Conservation (phyloP, 2,113 vertebrate species). For the Solea senegalensis region DNA sequence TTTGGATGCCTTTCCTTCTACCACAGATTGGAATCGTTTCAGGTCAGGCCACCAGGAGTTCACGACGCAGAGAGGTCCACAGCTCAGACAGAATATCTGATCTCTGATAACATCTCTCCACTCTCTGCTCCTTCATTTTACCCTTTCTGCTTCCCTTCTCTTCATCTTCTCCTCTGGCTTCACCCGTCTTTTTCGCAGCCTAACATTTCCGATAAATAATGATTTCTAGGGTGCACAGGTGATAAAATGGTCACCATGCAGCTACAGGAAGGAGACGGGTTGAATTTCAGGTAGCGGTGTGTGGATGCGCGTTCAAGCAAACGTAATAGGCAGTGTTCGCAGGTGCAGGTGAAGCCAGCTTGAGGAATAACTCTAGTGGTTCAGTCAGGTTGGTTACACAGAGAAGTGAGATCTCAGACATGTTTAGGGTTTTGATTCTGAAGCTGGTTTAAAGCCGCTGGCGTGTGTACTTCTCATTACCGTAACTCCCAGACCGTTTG, state of each 20-base stretch:
- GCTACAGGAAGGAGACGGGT: constrained; percentile 22
- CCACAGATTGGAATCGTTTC: constrained; percentile 67
- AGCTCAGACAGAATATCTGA: constrained; percentile 68
- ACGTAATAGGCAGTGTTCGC: constrained; percentile 19
- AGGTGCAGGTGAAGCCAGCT: constrained; percentile 17
- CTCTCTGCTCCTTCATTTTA: constrained; percentile 63
- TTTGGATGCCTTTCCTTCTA: constrained; percentile 57
- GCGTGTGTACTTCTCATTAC: too few species aligned
- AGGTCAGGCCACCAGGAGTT: constrained; percentile 70
- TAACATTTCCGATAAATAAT: constrained; percentile 47
- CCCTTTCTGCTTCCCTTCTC: constrained; percentile 44
- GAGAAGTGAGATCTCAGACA: constrained; percentile 1
- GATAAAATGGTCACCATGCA: constrained; percentile 4
- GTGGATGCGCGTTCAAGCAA: constrained; percentile 31
- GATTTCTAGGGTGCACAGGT: constrained; percentile 31
- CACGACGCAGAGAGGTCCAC: constrained; percentile 54
- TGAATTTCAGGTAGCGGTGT: constrained; percentile 20
- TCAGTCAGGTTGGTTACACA: not conserved
- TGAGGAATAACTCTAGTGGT: constrained; percentile 11
- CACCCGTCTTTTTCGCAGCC: constrained; percentile 43
- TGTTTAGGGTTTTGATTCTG: constrained; percentile 2
- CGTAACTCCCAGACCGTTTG: too few species aligned
- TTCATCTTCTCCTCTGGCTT: constrained; percentile 36
- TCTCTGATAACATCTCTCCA: constrained; percentile 71
- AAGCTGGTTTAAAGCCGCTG: not conserved